phyloP scores from a whole-genome alignment of 2,888 invertebrate genomes.

The Eudemis profundana region DNA sequence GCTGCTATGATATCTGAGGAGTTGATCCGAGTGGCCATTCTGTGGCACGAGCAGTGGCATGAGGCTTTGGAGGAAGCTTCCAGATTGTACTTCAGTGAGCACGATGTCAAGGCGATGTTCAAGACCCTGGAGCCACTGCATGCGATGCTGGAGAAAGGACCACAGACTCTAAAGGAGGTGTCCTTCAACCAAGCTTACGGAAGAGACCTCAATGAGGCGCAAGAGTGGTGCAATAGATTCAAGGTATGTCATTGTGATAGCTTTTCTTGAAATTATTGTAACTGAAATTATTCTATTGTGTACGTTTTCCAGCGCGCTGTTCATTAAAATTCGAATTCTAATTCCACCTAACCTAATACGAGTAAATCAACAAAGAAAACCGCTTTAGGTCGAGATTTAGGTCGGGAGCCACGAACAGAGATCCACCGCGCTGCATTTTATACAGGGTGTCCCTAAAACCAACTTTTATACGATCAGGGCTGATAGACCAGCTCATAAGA shows the following conservation, averaged over 20 bases:
- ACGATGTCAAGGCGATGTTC: conserved; percentile 98
- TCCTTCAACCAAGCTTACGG: conserved; percentile 99
- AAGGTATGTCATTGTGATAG: conserved; percentile 78
- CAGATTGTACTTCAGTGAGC: conserved; percentile 96
- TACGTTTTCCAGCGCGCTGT: too few relatives aligned
- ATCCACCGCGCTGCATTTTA: too few relatives aligned
- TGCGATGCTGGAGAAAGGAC: conserved; percentile 96
- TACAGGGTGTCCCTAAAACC: too few relatives aligned
- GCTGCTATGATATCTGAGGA: conserved; percentile 99
- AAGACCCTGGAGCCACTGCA: conserved; percentile 97
- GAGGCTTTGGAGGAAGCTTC: conserved; percentile 98
- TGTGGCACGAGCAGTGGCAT: conserved; percentile 99
- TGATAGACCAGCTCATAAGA: too few relatives aligned
- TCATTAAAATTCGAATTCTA: too few relatives aligned
- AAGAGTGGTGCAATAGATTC: conserved; percentile 97
- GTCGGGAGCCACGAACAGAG: too few relatives aligned
- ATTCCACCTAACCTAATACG: too few relatives aligned
- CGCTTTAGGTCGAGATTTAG: too few relatives aligned
- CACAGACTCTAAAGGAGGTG: conserved; percentile 98
- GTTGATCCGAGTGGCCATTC: conserved; percentile 97
- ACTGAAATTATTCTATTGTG: too few relatives aligned
- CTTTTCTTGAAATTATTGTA: too few relatives aligned
- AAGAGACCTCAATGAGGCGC: conserved; percentile 96
- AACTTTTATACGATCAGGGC: too few relatives aligned
- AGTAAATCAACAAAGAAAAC: too few relatives aligned